Evolutionary conservation across 2,113 vertebrate species (phyloP), one percentile per base, ranked within the genome.

Genomic region (Butastur rufipennis): DNA sequence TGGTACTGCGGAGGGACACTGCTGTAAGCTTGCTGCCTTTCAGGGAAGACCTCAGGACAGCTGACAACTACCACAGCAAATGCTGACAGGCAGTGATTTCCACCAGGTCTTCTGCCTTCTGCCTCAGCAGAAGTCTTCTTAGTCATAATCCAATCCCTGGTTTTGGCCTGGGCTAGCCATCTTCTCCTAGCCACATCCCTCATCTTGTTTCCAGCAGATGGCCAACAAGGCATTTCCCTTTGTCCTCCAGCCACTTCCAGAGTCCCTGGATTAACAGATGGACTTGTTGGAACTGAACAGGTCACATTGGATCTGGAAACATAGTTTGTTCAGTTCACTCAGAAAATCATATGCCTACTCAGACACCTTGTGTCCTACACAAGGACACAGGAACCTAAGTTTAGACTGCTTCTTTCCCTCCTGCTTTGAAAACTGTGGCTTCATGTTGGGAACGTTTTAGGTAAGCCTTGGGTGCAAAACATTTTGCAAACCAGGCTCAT

Each of bases 1-100:
- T 5, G 3, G 17, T 1, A 2, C 26, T 61, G 36, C 0, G 0
- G 55, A 52, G 31, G 19, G 19, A 45, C 45, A 29, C 10, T 58
- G 13, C 65, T 42, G 25, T 26, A 53, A 86, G 32, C 27, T 11
- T 11, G 4, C 10, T 2, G 1, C 12, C 16, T 65, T 80, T 66
- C 40, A 53, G 45, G 47, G 40, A 63, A 68, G 26, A 27, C 29
- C 63, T 86, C 17, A 3, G 68, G 27, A 72, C 9, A 89, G 32
- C 56, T 71, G 55, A 56, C 14, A 81, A 31, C 50, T 43, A 47
- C 45, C 8, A 26, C 4, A 14, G n/a, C 22, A 73, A 72, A 56
- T 19, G 20, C 18, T 68, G 77, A 34, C 27, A 82, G 62, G 55
- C 63, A 86, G 9, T n/a, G 31, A 77, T 66, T 93, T 86, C 43